Evolutionary conservation across 2,113 vertebrate species (phyloP).

Genomic region (Tyrannus savana): DNA sequence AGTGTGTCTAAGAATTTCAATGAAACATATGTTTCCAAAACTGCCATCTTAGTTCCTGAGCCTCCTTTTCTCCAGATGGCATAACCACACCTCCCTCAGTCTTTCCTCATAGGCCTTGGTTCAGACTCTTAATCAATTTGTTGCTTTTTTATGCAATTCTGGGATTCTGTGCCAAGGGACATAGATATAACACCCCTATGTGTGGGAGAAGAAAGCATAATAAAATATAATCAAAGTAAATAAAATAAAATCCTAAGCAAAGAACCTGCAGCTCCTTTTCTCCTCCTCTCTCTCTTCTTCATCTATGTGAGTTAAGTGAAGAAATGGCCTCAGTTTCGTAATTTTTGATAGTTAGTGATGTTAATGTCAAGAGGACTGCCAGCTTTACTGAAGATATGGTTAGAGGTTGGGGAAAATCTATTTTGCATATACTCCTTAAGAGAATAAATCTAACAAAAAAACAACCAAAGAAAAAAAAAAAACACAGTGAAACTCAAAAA

Average conservation of each 20-base stretch:
- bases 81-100: not conserved
- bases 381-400: not conserved
- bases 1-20: not conserved
- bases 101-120: accelerated
- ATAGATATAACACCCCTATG: not conserved
- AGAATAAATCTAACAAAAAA: not conserved
- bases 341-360: not conserved
- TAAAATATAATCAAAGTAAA: not conserved
- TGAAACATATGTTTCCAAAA: not conserved
- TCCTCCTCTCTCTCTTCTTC: not conserved
- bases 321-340: not conserved
- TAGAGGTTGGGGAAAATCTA: not conserved
- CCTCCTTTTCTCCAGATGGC: not conserved
- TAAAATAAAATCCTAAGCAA: not conserved
- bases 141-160: not conserved
- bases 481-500: not conserved
- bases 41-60: not conserved
- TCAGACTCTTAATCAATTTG: not conserved
- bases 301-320: not conserved
- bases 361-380: not conserved
- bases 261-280: not conserved
- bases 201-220: not conserved
- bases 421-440: not conserved
- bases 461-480: not conserved
- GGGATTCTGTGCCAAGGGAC: not conserved